Percentiles rank a stretch among this genome's conserved stretches.
These are phyloP conservation scores for Sebastes kiyomatsui DNA, from an alignment of 2,797 vertebrate species.

Conservation along the genomic window DNA sequence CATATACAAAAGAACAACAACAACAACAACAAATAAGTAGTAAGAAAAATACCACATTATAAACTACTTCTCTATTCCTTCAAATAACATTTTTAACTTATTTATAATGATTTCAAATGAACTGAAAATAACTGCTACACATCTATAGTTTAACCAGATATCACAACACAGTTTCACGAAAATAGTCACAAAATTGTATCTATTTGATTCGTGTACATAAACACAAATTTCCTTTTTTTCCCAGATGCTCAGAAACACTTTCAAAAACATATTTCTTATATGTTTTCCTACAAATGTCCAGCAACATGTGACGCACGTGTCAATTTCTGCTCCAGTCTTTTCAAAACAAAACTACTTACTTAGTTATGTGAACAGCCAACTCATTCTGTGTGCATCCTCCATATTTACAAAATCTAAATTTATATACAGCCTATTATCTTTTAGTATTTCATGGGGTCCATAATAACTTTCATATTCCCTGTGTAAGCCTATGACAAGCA, in stretches of 20 bases:
- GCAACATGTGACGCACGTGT: no score
- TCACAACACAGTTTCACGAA: no score
- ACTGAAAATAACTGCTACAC: not conserved
- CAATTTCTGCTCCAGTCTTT: no score
- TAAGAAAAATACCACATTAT: not conserved
- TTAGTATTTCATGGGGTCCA: not conserved
- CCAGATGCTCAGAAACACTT: no score
- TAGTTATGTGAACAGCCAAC: not conserved
- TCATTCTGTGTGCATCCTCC: not conserved
- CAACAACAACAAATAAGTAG: not conserved
- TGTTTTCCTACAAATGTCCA: no score
- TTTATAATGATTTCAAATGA: not conserved
- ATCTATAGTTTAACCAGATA: no score
- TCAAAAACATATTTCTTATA: no score
- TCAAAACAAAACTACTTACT: no score
- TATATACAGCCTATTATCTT: not conserved
- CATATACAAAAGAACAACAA: not conserved
- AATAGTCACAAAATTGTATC: no score
- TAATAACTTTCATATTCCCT: not conserved
- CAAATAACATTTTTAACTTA: not conserved
- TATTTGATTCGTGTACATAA: no score
- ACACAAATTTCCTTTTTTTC: no score
- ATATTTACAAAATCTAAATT: not conserved
- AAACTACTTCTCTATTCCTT: not conserved
- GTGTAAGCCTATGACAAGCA: not conserved